Percentiles rank a stretch among this genome's conserved stretches.
phyloP scores from a whole-genome alignment of 2,113 vertebrate genomes.

The Megatriorchis doriae region DNA sequence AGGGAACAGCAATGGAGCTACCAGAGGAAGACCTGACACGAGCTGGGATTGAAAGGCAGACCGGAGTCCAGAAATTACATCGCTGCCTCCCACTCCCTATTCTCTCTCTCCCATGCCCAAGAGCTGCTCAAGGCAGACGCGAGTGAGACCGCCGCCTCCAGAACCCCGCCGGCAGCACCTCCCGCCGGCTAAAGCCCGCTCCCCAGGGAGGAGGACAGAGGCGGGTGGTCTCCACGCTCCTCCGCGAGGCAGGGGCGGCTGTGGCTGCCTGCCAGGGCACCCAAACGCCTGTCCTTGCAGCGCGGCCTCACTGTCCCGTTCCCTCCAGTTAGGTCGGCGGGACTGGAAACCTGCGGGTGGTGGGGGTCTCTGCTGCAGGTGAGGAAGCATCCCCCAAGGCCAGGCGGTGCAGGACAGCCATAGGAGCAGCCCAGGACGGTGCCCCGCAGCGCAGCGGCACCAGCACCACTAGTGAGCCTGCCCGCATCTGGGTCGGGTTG shows the following conservation, averaged over 20 bases:
- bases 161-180: neutral
- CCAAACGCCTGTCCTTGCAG: neutral
- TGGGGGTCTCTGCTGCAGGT: neutral
- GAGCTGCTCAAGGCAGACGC: neutral
- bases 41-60: neutral
- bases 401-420: neutral
- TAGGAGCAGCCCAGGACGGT: fast-evolving
- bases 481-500: neutral
- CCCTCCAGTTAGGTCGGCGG: neutral
- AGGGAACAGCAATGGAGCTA: neutral
- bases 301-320: fast-evolving
- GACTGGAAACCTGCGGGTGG: neutral
- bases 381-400: neutral
- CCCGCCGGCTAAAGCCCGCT: fast-evolving
- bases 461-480: neutral
- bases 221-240: fast-evolving
- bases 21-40: neutral
- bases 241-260: neutral
- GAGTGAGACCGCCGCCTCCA: neutral
- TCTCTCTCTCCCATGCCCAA: neutral
- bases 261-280: neutral
- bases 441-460: no score
- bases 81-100: fast-evolving
- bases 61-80: neutral
- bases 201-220: neutral